Evolutionary conservation across 1,140 invertebrate species (phyloP).

Genomic region (Tetragonula clypearis): DNA sequence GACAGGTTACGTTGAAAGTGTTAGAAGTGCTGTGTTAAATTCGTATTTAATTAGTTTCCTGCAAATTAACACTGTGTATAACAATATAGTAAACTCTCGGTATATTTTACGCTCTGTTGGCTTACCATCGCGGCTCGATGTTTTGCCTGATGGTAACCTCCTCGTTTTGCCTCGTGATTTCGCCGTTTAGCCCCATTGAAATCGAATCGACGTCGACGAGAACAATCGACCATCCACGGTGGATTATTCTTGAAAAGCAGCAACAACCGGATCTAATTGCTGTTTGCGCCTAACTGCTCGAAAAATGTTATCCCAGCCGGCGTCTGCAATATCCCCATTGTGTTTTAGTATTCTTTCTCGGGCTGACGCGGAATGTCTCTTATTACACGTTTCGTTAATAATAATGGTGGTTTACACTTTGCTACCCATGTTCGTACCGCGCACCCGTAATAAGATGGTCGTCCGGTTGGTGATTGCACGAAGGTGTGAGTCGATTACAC

Average conservation of each 20-base stretch:
- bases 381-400: conserved; percentile 72
- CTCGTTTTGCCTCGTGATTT: conserved; percentile 29
- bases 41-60: conserved; percentile 26
- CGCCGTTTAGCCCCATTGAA: background rate
- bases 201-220: background rate
- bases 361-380: conserved; percentile 53
- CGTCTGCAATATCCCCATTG: conserved; percentile 45
- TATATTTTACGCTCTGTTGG: conserved; percentile 20
- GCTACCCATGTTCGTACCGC: conserved; percentile 74
- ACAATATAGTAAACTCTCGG: conserved; percentile 12
- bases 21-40: background rate
- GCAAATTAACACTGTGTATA: conserved; percentile 15
- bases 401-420: conserved; percentile 77
- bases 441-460: conserved; percentile 66
- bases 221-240: conserved; percentile 14
- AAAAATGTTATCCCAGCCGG: conserved; percentile 46
- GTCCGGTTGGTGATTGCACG: conserved; percentile 35
- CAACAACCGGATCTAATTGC: conserved; percentile 46
- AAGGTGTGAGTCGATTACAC: conserved; percentile 43
- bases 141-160: conserved; percentile 15
- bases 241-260: background rate
- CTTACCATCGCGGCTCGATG: background rate
- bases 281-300: conserved; percentile 10
- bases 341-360: conserved; percentile 53
- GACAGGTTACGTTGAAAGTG: background rate